These are phyloP conservation scores for Ips nitidus DNA, from an alignment of 1,140 invertebrate species.

Conservation along the genomic window DNA sequence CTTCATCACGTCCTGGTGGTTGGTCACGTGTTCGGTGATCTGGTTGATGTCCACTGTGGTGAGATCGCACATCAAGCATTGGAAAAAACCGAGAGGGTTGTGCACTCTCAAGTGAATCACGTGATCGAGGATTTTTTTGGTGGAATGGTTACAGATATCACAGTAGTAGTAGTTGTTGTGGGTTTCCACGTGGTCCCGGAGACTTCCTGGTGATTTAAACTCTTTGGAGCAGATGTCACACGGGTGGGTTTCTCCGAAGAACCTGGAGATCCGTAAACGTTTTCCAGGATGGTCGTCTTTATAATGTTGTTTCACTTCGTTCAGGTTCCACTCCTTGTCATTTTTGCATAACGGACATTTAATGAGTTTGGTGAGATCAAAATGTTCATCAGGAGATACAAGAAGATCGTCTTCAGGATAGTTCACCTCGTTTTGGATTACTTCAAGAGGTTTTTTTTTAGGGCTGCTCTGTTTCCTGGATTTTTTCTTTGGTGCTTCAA, in stretches of 20 bases:
- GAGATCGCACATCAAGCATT: conserved; percentile 55
- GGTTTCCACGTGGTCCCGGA: conserved; percentile 51
- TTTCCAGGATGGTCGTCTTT: conserved; percentile 40
- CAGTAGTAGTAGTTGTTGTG: conserved; percentile 62
- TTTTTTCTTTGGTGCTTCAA: conserved; percentile 3
- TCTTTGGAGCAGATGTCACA: conserved; percentile 68
- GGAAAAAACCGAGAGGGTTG: conserved; percentile 53
- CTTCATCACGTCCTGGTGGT: conserved; percentile 43
- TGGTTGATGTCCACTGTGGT: conserved; percentile 43
- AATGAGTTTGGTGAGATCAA: conserved; percentile 30
- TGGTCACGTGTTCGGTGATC: conserved; percentile 44
- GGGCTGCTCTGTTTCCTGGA: conserved; percentile 19
- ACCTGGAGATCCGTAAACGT: conserved; percentile 35
- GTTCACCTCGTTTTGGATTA: neutral
- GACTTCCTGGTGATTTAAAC: conserved; percentile 49
- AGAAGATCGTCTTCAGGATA: conserved; percentile 20
- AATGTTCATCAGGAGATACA: conserved; percentile 18
- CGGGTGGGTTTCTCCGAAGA: conserved; percentile 60
- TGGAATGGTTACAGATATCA: conserved; percentile 45
- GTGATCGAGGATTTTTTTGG: conserved; percentile 44
- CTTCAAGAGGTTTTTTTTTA: conserved; percentile 24
- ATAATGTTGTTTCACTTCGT: conserved; percentile 40
- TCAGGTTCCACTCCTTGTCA: conserved; percentile 32
- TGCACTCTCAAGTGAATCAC: conserved; percentile 50
- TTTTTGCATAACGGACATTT: conserved; percentile 42